Evolutionary conservation across 2,888 invertebrate species (phyloP).

Genomic region (Lamellibrachia columna): DNA sequence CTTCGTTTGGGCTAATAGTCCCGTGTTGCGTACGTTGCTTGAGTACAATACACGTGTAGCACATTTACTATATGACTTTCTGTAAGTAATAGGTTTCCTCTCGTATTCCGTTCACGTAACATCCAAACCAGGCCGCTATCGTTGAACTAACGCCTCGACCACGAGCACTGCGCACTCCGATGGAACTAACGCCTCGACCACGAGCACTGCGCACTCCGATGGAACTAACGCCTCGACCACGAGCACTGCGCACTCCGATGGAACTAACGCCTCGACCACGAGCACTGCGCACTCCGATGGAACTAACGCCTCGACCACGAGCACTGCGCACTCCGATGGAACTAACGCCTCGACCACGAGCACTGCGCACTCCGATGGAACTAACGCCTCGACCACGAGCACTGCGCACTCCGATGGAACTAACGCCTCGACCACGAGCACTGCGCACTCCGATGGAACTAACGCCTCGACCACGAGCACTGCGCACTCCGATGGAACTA

Average conservation of each 20-base stretch:
- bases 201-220: neutral
- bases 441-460: neutral
- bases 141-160: neutral
- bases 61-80: neutral
- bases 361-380: too few species aligned
- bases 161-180: neutral
- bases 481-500: neutral
- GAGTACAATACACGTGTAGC: too few species aligned
- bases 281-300: neutral
- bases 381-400: neutral
- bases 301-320: neutral
- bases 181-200: neutral
- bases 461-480: neutral
- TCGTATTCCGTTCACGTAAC: neutral
- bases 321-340: neutral
- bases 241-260: neutral
- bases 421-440: neutral
- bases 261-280: neutral
- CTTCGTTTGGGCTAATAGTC: too few species aligned
- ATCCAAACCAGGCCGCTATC: neutral
- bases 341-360: too few species aligned
- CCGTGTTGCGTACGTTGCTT: too few species aligned
- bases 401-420: neutral
- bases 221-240: neutral
- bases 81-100: neutral